Evolutionary conservation across 1,140 invertebrate genomes (phyloP).

Genomic region (Callitettix versicolor): DNA sequence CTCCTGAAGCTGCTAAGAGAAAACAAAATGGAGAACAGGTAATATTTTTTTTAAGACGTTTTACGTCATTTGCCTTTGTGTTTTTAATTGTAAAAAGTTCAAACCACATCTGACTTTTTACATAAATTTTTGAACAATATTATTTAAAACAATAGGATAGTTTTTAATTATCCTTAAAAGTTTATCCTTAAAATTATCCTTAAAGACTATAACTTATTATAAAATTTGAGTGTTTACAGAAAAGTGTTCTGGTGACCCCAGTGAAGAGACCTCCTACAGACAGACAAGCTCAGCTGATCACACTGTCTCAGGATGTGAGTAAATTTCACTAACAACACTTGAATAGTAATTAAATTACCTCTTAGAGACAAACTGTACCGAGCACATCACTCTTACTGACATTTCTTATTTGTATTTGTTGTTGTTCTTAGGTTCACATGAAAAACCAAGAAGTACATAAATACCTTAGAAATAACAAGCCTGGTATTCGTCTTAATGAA

Average conservation of each 20-base stretch:
- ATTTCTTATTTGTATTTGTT: not conserved
- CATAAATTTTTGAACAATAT: too few relatives aligned
- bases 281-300: conserved; percentile 37
- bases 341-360: too few relatives aligned
- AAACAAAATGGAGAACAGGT: conserved; percentile 11
- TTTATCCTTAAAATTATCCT: too few relatives aligned
- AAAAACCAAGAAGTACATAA: conserved; percentile 58
- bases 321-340: not conserved
- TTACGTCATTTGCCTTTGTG: too few relatives aligned
- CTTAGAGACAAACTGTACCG: too few relatives aligned
- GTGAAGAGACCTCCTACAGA: conserved; percentile 15
- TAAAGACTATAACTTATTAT: too few relatives aligned
- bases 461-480: conserved; percentile 47
- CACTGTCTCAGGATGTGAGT: conserved; percentile 40
- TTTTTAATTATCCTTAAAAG: too few relatives aligned
- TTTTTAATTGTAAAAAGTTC: too few relatives aligned
- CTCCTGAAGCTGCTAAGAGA: conserved; percentile 29
- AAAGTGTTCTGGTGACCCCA: conserved; percentile 6
- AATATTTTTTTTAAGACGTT: not conserved
- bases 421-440: conserved; percentile 44
- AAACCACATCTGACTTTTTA: too few relatives aligned
- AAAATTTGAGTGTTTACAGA: too few relatives aligned
- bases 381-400: too few relatives aligned
- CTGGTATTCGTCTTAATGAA: conserved; percentile 14
- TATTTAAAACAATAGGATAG: too few relatives aligned